Base-by-base conservation (phyloP, 2,113 vertebrate genomes). In the Leiothrix lutea region DNA sequence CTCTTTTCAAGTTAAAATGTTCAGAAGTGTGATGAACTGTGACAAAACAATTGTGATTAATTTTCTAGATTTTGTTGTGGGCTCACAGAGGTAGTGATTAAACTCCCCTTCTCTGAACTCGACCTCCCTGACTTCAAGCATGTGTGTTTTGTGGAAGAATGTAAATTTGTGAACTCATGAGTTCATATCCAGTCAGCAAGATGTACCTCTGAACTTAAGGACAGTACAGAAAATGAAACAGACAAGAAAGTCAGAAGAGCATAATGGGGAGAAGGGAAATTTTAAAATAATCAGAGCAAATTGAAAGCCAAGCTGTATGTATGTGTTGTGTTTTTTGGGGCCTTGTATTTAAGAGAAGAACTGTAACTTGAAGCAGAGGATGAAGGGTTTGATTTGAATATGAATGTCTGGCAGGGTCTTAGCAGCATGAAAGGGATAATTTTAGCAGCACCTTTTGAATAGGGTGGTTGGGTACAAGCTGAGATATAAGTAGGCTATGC, bases 351-450 rank as follows among this genome's bases (percentile, higher is more conserved):
- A 82, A 83, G 51, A 94, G 77, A 62, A 88, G 35, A 84, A 31
- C 36, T 51, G 42, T 87, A 92, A 92, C 56, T 56, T 44, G 60
- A 88, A 80, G 51, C 47, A 80, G 40, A 66, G 74, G 62, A 88
- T 92, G 74, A 88, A 90, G 81, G 44, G n/a, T 80, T 90, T 77
- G 35, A 88, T 94, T 95, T 94, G 71, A 95, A 91, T 88, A 86
- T 92, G 87, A 96, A 83, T 90, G 44, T 88, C 71, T 83, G 79
- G 33, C 54, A 88, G 54, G 58, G 44, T 92, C 66, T 82, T 74
- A 81, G 71, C 51, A 80, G 79, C 64, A 85, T 70, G 62, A 88
- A 92, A 94, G 24, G 24, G 82, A 94, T 86, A 86, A 96, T 93
- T 97, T 96, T 96, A 93, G 88, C 71, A 80, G 56, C 44, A 60